A percentile compares a stretch with the other conserved stretches of the same genome.
Conservation (phyloP, 2,113 vertebrate genomes). For the Dinomys branickii region DNA sequence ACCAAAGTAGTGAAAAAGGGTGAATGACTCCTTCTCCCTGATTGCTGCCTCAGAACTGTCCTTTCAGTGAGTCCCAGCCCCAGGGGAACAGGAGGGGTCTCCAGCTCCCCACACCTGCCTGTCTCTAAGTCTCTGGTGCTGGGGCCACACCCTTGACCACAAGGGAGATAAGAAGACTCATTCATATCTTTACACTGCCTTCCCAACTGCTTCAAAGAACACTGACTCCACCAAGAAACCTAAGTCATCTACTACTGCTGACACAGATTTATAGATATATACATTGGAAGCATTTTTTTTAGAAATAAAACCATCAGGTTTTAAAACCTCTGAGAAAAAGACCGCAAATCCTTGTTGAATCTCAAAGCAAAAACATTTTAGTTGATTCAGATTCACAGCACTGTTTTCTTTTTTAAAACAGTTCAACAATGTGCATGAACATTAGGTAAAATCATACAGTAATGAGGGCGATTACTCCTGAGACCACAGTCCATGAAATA, state of each 20-base stretch:
- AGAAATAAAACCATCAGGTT: conserved; percentile 30
- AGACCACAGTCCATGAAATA: conserved; percentile 34
- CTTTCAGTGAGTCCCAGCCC: background rate
- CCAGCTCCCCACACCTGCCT: accelerated
- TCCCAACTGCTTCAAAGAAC: background rate
- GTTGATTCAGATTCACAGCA: background rate
- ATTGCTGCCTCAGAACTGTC: background rate
- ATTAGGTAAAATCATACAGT: background rate
- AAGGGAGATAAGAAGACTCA: background rate
- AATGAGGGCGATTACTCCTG: background rate
- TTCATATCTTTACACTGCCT: background rate
- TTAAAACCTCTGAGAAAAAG: conserved; percentile 21
- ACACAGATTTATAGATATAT: conserved; percentile 9
- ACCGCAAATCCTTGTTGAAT: conserved; percentile 46
- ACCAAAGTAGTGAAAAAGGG: background rate
- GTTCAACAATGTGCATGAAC: conserved; percentile 15
- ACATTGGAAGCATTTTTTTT: background rate
- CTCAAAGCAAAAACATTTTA: conserved; percentile 49
- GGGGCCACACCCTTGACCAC: accelerated
- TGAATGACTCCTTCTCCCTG: background rate
- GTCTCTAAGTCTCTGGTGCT: background rate
- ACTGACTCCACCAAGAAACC: background rate
- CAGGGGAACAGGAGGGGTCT: background rate
- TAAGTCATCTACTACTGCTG: background rate
- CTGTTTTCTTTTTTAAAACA: conserved; percentile 51